Percentiles rank a stretch among this genome's conserved stretches.
Evolutionary conservation across 1,140 invertebrate species (phyloP).

Genomic region (Megalonaias nervosa): DNA sequence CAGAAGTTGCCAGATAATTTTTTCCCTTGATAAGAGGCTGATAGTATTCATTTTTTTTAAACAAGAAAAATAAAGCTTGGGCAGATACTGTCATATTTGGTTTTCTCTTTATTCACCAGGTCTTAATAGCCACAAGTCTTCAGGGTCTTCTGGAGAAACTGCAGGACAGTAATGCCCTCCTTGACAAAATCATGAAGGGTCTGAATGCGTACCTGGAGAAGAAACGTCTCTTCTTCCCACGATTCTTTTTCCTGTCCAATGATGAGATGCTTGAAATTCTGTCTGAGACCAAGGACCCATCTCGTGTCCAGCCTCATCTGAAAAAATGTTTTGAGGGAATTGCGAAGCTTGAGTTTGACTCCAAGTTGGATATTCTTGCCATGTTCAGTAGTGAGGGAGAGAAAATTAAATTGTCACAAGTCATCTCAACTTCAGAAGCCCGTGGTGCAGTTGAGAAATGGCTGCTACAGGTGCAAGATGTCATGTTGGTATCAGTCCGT

Average conservation of each 20-base stretch:
- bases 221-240: constrained; percentile 72
- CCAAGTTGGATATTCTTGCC: constrained; percentile 68
- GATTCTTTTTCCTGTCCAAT: constrained; percentile 73
- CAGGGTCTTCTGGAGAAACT: constrained; percentile 69
- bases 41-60: too few relatives aligned
- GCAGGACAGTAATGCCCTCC: constrained; percentile 66
- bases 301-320: constrained; percentile 71
- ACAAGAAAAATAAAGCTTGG: too few relatives aligned
- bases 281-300: constrained; percentile 73
- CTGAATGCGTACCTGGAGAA: constrained; percentile 73
- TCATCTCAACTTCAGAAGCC: constrained; percentile 69
- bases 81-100: neutral
- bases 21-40: neutral
- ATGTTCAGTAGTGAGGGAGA: constrained; percentile 72
- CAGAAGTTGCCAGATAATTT: neutral
- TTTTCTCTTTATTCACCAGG: constrained; percentile 44
- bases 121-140: constrained; percentile 65
- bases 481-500: constrained; percentile 69
- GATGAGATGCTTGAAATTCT: constrained; percentile 73
- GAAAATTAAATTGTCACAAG: constrained; percentile 61
- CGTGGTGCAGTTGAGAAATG: constrained; percentile 72
- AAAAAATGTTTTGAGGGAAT: constrained; percentile 74
- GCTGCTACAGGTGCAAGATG: constrained; percentile 71
- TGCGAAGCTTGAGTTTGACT: constrained; percentile 70
- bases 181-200: constrained; percentile 72